Percentiles rank a stretch among this genome's conserved stretches.
Conservation (phyloP, 2,888 invertebrate species). For the Litoditis marina region DNA sequence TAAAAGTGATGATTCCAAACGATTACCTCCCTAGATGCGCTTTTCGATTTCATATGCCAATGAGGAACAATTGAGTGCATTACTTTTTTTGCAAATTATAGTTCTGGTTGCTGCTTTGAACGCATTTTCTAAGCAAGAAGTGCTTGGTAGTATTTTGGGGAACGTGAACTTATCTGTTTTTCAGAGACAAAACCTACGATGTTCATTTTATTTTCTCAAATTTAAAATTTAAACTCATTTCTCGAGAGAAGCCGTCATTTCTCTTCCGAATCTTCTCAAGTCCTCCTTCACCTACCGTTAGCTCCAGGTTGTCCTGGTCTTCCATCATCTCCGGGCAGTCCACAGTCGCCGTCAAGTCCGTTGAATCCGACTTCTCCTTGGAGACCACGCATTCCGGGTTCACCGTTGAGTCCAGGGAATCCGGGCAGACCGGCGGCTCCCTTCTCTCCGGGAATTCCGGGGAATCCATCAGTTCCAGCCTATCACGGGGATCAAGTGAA, state of each 20-base stretch:
- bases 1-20: too few species aligned
- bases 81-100: too few species aligned
- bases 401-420: slow-evolving; percentile 53
- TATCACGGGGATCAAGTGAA: too few species aligned
- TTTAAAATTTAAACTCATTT: too few species aligned
- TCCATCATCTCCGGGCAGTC: slow-evolving; percentile 42
- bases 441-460: slow-evolving; percentile 47
- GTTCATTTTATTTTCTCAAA: too few species aligned
- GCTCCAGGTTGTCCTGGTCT: slow-evolving; percentile 44
- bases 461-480: slow-evolving; percentile 51
- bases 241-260: too few species aligned
- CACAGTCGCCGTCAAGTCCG: slow-evolving; percentile 50
- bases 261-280: background rate
- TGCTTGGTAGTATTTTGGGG: too few species aligned
- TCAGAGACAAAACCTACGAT: too few species aligned
- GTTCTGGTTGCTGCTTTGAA: too few species aligned
- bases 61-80: too few species aligned
- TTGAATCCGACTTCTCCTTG: slow-evolving; percentile 47
- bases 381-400: slow-evolving; percentile 43
- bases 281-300: slow-evolving; percentile 23
- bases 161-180: too few species aligned
- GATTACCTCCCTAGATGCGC: background rate
- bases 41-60: background rate
- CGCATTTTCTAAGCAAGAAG: too few species aligned
- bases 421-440: slow-evolving; percentile 42